These are phyloP conservation scores for Venturia canescens DNA, from an alignment of 1,140 invertebrate species.

Conservation along the genomic window DNA sequence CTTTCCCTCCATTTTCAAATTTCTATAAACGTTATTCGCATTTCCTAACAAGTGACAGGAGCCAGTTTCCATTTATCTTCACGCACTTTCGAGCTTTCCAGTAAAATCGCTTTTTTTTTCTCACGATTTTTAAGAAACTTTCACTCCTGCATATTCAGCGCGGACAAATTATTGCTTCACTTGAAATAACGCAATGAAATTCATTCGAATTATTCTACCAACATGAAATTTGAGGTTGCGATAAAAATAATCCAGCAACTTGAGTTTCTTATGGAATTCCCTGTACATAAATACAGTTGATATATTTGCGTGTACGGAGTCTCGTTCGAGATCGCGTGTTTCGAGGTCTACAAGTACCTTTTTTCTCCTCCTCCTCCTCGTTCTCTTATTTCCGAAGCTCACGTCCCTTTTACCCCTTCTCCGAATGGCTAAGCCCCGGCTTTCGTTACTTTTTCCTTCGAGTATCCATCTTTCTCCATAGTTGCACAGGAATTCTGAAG, in stretches of 20 bases:
- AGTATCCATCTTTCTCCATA: slow-evolving; percentile 32
- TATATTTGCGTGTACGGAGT: slow-evolving; percentile 29
- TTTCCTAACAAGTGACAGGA: neutral
- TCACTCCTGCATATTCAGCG: no score
- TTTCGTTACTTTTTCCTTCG: slow-evolving; percentile 28
- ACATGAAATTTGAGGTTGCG: no score
- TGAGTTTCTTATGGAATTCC: neutral
- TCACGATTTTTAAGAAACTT: no score
- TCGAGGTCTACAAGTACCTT: slow-evolving; percentile 19
- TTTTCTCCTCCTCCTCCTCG: slow-evolving; percentile 7
- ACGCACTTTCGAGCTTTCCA: neutral
- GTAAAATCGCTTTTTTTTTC: neutral
- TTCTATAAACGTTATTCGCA: neutral
- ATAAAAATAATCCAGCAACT: neutral
- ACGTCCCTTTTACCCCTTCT: neutral
- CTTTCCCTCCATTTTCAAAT: no score
- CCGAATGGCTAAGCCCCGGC: neutral
- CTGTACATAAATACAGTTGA: slow-evolving; percentile 12
- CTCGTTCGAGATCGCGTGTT: slow-evolving; percentile 23
- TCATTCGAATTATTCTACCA: no score
- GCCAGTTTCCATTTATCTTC: neutral
- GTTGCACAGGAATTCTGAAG: neutral
- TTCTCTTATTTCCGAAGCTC: slow-evolving; percentile 36
- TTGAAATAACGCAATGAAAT: neutral
- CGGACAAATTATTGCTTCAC: no score